Evolutionary conservation across 2,797 vertebrate genomes (phyloP).

Genomic region (Silurus lanzhouensis): DNA sequence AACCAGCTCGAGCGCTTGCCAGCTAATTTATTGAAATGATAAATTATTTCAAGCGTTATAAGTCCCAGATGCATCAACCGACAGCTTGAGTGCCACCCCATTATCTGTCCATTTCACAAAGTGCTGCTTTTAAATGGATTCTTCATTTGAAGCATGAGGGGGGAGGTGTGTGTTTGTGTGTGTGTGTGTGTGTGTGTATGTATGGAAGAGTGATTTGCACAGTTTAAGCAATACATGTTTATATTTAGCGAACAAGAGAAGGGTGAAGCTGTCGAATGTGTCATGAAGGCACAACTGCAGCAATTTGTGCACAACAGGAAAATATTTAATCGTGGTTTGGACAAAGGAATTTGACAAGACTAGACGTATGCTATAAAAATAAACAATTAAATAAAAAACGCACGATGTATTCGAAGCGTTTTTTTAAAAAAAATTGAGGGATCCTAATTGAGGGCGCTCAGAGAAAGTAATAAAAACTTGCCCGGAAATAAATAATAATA

Average conservation of each 20-base stretch:
- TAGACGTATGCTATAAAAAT: background rate
- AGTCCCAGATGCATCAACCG: conserved; percentile 34
- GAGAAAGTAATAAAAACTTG: too few relatives aligned
- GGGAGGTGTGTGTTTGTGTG: conserved; percentile 10
- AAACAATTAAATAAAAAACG: background rate
- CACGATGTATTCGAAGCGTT: background rate
- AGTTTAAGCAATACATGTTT: conserved; percentile 37
- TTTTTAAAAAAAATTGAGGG: background rate
- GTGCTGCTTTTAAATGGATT: conserved; percentile 49
- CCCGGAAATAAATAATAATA: too few relatives aligned
- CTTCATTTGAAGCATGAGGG: conserved; percentile 22
- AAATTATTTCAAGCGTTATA: conserved; percentile 43
- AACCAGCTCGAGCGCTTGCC: conserved; percentile 37
- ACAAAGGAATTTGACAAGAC: background rate
- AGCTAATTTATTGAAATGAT: conserved; percentile 47
- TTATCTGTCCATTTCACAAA: conserved; percentile 53
- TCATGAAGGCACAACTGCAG: conserved; percentile 24
- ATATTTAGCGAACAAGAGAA: conserved; percentile 30
- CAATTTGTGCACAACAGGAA: conserved; percentile 30
- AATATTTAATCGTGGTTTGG: conserved; percentile 25
- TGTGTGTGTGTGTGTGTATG: too few relatives aligned
- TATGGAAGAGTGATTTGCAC: conserved; percentile 44
- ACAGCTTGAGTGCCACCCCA: conserved; percentile 45
- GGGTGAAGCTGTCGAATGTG: conserved; percentile 41
- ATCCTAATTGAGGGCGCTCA: background rate